Base-by-base conservation (phyloP, 1,140 invertebrate species). In the Drosophila teissieri region DNA sequence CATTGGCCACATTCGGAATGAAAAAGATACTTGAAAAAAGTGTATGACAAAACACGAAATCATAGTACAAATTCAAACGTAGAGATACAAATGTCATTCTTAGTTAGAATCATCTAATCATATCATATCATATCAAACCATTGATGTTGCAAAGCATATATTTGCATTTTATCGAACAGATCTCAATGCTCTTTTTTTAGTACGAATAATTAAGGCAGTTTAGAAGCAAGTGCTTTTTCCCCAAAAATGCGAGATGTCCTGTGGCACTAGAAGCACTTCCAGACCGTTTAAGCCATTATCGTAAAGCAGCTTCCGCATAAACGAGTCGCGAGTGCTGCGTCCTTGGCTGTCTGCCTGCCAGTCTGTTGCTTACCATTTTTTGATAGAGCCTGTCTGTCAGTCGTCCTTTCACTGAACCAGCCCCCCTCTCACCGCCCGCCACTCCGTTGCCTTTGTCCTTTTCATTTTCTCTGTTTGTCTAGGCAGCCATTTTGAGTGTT, bases 401-500 rank as follows among this genome's bases (percentile, higher is more conserved):
- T 73, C 48, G 53, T 62, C 57, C 62, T 67, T 44, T 53, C n/a
- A 34, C 44, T 17, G 11, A 10, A 17, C 5, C 10, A 46, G 0
- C 6, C 10, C 24, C 24, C 27, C 0, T 10, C 17, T 1, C 1
- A 39, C 40, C 58, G 11, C 17, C 44, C 2, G 48, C 12, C 19
- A 2, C 49, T 51, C 31, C 14, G 31, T 42, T 51, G 54, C 31
- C 60, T 49, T 57, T 76, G 78, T 80, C 70, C 58, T 57, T 65
- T 68, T 42, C 54, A 58, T 63, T 67, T 42, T 42, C 19, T 57
- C 51, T 78, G 73, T 78, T 78, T 78, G 75, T 78, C 64, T 78
- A 62, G 79, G 80, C 79, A 62, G 74, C 73, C 80, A 82, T 83
- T 83, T 83, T 78, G 80, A 49, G n/a, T 56, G 49, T 34, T 79